Evolutionary conservation across 2,113 vertebrate genomes (phyloP).

Genomic region (Ptyas mucosa): DNA sequence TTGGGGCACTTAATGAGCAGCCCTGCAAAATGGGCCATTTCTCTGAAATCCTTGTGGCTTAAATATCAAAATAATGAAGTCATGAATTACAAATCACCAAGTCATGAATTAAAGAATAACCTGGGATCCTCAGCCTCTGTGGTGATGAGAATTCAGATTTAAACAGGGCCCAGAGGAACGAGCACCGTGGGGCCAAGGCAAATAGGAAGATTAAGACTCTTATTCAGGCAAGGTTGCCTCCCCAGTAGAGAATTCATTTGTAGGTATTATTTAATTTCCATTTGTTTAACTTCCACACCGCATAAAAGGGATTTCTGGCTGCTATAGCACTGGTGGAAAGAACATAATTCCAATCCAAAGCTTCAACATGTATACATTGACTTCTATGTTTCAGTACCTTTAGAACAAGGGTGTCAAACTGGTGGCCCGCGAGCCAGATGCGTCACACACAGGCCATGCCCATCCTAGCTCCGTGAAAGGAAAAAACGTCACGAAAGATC

Average conservation of each 20-base stretch:
- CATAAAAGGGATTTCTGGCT: not conserved
- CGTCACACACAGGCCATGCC: too few species aligned
- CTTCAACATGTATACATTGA: not conserved
- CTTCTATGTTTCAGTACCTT: not conserved
- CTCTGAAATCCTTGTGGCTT: constrained; percentile 17
- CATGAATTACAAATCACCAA: constrained; percentile 29
- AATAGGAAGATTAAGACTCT: not conserved
- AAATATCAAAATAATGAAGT: constrained; percentile 33
- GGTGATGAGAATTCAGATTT: constrained; percentile 22
- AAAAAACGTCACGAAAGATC: too few species aligned
- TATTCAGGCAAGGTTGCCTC: not conserved
- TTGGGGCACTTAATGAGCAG: constrained; percentile 16
- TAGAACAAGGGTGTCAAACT: not conserved
- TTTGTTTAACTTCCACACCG: not conserved
- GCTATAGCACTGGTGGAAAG: not conserved
- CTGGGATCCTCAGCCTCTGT: not conserved
- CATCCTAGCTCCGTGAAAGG: too few species aligned
- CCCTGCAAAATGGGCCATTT: not conserved
- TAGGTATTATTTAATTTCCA: not conserved
- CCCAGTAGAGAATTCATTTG: not conserved
- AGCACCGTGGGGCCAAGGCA: not conserved
- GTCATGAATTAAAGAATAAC: constrained; percentile 38
- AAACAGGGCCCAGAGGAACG: not conserved
- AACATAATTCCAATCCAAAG: not conserved
- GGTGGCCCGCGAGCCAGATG: too few species aligned